These are phyloP conservation scores for Ypsolopha scabrella DNA, from an alignment of 2,888 invertebrate genomes.

Conservation along the genomic window DNA sequence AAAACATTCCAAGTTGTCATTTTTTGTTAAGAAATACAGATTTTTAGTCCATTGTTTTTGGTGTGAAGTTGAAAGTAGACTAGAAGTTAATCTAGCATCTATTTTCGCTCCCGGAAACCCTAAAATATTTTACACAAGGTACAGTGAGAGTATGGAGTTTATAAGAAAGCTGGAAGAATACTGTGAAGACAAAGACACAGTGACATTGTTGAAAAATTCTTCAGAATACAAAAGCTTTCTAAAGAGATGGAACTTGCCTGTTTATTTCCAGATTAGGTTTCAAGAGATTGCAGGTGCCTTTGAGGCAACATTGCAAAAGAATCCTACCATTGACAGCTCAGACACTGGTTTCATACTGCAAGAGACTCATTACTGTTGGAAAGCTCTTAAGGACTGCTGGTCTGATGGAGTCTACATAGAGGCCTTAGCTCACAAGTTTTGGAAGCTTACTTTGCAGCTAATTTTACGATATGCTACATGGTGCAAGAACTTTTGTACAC, in stretches of 20 bases:
- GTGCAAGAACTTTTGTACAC: conserved; percentile 60
- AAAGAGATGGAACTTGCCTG: conserved; percentile 92
- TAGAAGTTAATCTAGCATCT: conserved; percentile 83
- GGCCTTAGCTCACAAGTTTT: conserved; percentile 85
- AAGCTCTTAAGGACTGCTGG: conserved; percentile 75
- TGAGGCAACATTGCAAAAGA: conserved; percentile 42
- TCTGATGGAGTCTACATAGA: conserved; percentile 82
- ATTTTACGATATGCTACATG: conserved; percentile 84
- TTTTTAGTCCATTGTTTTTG: conserved; percentile 86
- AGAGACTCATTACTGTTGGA: conserved; percentile 62
- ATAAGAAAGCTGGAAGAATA: conserved; percentile 76
- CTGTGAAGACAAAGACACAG: conserved; percentile 70
- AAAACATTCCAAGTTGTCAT: conserved; percentile 56
- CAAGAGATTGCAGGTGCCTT: conserved; percentile 85
- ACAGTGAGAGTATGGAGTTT: conserved; percentile 82
- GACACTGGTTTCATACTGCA: conserved; percentile 53
- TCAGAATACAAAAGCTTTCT: conserved; percentile 83
- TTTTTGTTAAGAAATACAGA: conserved; percentile 50
- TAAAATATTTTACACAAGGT: conserved; percentile 86
- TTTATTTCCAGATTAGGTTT: conserved; percentile 96
- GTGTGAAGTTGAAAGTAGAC: conserved; percentile 85
- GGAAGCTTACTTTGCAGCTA: conserved; percentile 89
- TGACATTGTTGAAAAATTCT: conserved; percentile 73
- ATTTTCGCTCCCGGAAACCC: conserved; percentile 96
- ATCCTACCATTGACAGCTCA: conserved; percentile 30